Conservation (phyloP, 2,888 invertebrate species). For the Drosophila helvetica region DNA sequence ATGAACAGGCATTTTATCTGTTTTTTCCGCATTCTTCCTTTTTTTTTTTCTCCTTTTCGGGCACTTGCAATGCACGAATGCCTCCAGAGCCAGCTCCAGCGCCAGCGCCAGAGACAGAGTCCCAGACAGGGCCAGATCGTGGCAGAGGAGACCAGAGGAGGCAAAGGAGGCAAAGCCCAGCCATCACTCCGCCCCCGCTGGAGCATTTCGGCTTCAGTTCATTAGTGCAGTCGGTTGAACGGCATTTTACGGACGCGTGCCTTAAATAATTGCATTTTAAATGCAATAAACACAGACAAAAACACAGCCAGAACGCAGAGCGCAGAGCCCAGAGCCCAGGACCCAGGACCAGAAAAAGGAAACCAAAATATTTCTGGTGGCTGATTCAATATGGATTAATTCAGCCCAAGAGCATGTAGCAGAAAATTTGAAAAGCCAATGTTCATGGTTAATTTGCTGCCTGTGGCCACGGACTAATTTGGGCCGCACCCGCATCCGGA, state of each 20-base stretch:
- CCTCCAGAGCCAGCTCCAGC: slow-evolving; percentile 30
- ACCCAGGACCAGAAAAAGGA: slow-evolving; percentile 4
- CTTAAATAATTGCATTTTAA: slow-evolving; percentile 79
- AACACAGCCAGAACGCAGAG: slow-evolving; percentile 17
- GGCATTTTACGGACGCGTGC: slow-evolving; percentile 76
- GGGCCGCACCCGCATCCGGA: slow-evolving; percentile 16
- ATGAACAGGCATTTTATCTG: slow-evolving; percentile 44
- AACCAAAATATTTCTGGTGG: slow-evolving; percentile 35
- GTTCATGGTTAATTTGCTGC: slow-evolving; percentile 61
- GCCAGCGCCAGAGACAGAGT: slow-evolving; percentile 21
- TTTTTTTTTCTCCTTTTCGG: slow-evolving; percentile 26
- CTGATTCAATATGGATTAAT: slow-evolving; percentile 54
- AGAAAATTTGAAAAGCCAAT: slow-evolving; percentile 39
- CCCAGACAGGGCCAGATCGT: not conserved
- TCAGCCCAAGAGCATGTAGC: slow-evolving; percentile 15
- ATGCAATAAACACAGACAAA: slow-evolving; percentile 67
- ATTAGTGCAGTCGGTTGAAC: slow-evolving; percentile 75
- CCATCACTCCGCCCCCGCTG: not conserved
- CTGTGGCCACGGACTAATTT: slow-evolving; percentile 24
- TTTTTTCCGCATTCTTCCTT: slow-evolving; percentile 16
- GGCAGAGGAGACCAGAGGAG: not conserved
- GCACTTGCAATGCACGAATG: slow-evolving; percentile 59
- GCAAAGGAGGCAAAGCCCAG: not conserved
- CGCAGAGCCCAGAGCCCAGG: not conserved
- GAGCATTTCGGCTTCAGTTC: slow-evolving; percentile 60